phyloP scores from a whole-genome alignment of 2,797 vertebrate genomes.

The Argentina silus region DNA sequence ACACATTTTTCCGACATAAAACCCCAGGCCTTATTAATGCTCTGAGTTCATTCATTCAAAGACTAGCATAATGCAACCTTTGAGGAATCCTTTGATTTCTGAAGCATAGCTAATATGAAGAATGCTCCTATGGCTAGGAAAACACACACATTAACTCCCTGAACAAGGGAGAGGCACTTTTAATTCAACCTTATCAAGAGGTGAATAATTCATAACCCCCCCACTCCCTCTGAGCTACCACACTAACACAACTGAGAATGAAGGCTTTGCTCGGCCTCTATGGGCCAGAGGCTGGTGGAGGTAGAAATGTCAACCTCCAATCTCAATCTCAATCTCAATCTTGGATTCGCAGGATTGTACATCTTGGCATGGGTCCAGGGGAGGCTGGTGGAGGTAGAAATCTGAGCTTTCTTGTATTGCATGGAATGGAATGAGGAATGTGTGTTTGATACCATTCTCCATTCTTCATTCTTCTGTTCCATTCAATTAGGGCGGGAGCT shows the following conservation, averaged over 20 bases:
- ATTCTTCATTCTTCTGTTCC: too few species aligned
- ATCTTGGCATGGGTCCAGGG: too few species aligned
- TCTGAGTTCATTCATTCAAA: slow-evolving; percentile 78
- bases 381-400: too few species aligned
- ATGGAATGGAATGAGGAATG: too few species aligned
- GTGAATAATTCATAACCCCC: slow-evolving; percentile 80
- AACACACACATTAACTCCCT: slow-evolving; percentile 82
- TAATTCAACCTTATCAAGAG: slow-evolving; percentile 89
- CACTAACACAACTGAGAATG: background rate
- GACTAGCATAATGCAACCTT: slow-evolving; percentile 81
- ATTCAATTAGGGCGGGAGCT: too few species aligned
- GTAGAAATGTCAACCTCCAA: too few species aligned
- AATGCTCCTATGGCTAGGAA: slow-evolving; percentile 82
- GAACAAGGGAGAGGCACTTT: slow-evolving; percentile 83
- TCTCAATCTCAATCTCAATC: slow-evolving; percentile 1
- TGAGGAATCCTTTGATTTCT: slow-evolving; percentile 82
- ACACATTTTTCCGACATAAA: background rate
- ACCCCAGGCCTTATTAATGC: background rate
- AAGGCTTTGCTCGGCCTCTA: background rate
- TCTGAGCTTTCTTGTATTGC: too few species aligned
- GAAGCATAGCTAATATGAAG: slow-evolving; percentile 84
- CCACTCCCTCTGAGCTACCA: background rate
- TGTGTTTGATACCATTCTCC: too few species aligned
- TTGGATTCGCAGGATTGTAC: too few species aligned
- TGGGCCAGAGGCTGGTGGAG: too few species aligned